Base-by-base conservation (phyloP, 2,888 invertebrate genomes). In the Caenorhabditis macrosperma region DNA sequence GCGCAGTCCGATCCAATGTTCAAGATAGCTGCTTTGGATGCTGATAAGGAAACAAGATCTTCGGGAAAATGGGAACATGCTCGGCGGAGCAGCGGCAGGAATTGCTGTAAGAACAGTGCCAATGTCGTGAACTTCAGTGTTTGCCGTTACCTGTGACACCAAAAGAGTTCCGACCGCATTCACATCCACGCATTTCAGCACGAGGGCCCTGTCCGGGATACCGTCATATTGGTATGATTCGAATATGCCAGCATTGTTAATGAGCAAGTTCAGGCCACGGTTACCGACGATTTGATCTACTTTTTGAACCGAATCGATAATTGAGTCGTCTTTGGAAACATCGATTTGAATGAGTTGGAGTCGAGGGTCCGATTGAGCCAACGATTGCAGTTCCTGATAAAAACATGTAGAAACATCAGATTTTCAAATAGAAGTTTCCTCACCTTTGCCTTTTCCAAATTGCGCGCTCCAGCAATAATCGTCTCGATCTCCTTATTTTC, bases 351-450 rank as follows among this genome's bases (percentile, higher is more conserved):
- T 17, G 2, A 74, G 15, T 15, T 78, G 78, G n/a, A 78, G 41
- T 22, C 78, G 72, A 3, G 30, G 3, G 41, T 78, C 74, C 2
- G 46, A 20, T 44, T 61, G 38, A 1, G 78, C 72, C 1, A 74
- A 15, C 4, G 61, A 33, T 74, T 74, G 72, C 4, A 78, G 78
- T 7, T 78, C 78, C 75, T 75, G 46, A 30, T n/a, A 59, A 41
- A 15, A 59, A 41, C n/a, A n/a, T n/a, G n/a, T n/a, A n/a, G n/a
- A n/a, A n/a, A n/a, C n/a, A n/a, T n/a, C n/a, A n/a, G n/a, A n/a
- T 26, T 12, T 38, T 2, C 2, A 28, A 15, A 30, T 4, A 38
- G 9, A 15, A 44, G 2, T 10, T n/a, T 33, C 28, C 60, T 52
- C 15, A 75, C 75, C 38, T 38, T 55, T 0, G 78, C 78, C 9